These are phyloP conservation scores for Ascidia mentula DNA, from an alignment of 23 tunicate genomes.

Conservation along the genomic window DNA sequence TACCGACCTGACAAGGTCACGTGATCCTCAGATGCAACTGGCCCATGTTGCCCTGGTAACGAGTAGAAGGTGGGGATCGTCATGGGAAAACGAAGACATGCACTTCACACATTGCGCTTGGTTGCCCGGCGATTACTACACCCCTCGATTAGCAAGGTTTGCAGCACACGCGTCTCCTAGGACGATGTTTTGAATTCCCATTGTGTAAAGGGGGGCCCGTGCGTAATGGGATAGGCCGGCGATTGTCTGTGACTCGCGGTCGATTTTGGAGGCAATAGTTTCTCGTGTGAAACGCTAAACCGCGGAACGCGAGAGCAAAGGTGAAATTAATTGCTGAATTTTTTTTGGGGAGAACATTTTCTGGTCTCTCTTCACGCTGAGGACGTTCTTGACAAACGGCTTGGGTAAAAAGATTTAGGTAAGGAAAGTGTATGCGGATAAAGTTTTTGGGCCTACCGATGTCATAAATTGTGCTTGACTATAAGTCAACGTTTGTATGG, in stretches of 20 bases:
- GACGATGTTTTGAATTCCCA: not conserved
- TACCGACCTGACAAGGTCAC: too few species aligned
- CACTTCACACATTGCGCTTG: constrained; percentile 9
- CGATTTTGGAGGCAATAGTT: not conserved
- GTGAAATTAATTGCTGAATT: constrained; percentile 3
- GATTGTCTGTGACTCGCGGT: not conserved
- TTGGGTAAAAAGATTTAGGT: too few species aligned
- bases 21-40: not conserved
- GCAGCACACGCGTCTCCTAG: not conserved
- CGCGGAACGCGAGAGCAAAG: not conserved
- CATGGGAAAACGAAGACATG: not conserved
- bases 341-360: too few species aligned
- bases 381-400: too few species aligned
- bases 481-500: too few species aligned
- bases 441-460: too few species aligned
- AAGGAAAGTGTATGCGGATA: too few species aligned
- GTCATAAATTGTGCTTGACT: too few species aligned
- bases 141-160: not conserved
- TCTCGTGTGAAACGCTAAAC: constrained; percentile 10
- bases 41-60: constrained; percentile 10
- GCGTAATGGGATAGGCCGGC: not conserved
- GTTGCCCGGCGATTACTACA: not conserved
- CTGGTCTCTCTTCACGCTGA: too few species aligned
- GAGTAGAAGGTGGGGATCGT: not conserved
- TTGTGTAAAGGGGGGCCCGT: not conserved